Base-by-base conservation (phyloP, 2,113 vertebrate species). In the Lutjanus erythropterus region DNA sequence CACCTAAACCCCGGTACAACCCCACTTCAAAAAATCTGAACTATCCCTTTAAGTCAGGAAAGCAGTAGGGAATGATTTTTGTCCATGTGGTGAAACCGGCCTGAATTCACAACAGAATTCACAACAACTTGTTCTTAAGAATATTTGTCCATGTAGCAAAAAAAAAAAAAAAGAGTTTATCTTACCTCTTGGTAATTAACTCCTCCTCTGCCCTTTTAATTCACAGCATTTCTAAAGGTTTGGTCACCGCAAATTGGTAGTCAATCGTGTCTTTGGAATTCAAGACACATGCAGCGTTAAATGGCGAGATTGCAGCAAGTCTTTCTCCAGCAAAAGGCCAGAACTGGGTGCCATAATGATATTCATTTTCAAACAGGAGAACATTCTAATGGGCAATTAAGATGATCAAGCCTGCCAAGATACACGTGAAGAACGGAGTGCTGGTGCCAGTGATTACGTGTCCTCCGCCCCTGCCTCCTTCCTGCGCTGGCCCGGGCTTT, bases 321-420 rank as follows among this genome's bases (percentile, higher is more conserved):
- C 89, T 90, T 94, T 91, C 89, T 92, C 71, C 61, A 79, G 92
- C 78, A 88, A 79, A n/a, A 92, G 93, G 93, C 91, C 91, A 94
- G 89, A 92, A 81, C 85, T 61, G 90, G 88, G 86, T 81, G 88
- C 89, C 86, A 85, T 95, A 95, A 95, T 95, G 94, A 95, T 94
- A 95, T 95, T 95, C 95, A 94, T 94, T 95, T 95, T 95, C 94
- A 94, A 95, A 95, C 93, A 95, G 92, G 91, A 95, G 94, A 94
- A 94, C 92, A 94, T 95, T 93, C 93, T 95, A 95, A 95, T 95
- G 94, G 94, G 94, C 94, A 96, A 95, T 96, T 96, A 96, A 95
- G 95, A 95, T 91, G 92, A 96, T 96, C 95, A 95, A 95, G 92
- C 92, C 94, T 94, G 95, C 95, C 95, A 95, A 95, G 94, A 91